Conservation (phyloP, 2,888 invertebrate species). For the Plemyria rubiginata region DNA sequence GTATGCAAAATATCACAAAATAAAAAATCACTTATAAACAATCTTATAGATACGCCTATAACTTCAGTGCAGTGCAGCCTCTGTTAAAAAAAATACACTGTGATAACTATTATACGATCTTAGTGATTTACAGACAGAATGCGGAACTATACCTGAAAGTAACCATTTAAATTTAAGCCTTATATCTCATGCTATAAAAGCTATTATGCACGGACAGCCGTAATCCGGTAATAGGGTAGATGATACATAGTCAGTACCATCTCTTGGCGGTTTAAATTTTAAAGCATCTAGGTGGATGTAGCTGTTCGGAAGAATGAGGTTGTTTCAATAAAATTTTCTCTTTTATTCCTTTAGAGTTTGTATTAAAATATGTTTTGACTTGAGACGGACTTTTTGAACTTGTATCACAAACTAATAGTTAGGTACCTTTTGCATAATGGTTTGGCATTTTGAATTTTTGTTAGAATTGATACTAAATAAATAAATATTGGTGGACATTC, state of each 20-base stretch:
- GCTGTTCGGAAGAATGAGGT: conserved; percentile 23
- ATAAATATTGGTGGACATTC: too few relatives aligned
- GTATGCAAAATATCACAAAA: too few relatives aligned
- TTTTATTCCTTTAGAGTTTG: conserved; percentile 2
- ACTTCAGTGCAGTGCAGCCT: not conserved
- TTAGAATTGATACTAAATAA: too few relatives aligned
- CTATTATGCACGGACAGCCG: conserved; percentile 25
- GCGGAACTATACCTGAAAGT: conserved; percentile 35
- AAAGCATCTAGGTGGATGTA: conserved; percentile 22
- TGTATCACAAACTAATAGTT: too few relatives aligned
- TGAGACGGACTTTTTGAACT: too few relatives aligned
- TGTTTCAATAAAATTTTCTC: conserved; percentile 8
- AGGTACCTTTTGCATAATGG: too few relatives aligned
- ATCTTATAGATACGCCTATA: too few relatives aligned
- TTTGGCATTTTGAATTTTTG: too few relatives aligned
- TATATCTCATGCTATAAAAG: conserved; percentile 27
- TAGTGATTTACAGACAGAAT: conserved; percentile 28
- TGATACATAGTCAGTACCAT: conserved; percentile 26
- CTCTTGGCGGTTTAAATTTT: conserved; percentile 30
- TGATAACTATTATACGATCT: conserved; percentile 13
- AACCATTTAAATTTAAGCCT: conserved; percentile 31
- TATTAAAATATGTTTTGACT: not conserved
- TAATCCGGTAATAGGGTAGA: conserved; percentile 25
- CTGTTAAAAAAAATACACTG: conserved; percentile 9
- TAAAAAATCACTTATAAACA: too few relatives aligned